Conservation (phyloP, 2,113 vertebrate genomes). For the Anhinga rufa region DNA sequence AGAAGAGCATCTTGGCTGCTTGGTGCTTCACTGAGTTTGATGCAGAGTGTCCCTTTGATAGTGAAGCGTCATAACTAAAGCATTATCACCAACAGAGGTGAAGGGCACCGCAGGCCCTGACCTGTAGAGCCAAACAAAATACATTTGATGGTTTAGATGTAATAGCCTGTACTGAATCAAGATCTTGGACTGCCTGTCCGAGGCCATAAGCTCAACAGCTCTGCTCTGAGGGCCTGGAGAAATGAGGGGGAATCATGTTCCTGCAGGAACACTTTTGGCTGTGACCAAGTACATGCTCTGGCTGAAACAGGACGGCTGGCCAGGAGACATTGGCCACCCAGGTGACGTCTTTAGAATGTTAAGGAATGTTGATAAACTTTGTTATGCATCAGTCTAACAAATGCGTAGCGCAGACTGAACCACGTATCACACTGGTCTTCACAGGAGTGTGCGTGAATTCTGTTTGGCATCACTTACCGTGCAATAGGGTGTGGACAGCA, state of each 20-base stretch:
- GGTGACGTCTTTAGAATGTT: background rate
- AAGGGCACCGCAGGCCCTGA: background rate
- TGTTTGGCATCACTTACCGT: background rate
- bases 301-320: background rate
- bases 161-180: background rate
- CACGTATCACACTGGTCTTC: background rate
- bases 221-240: background rate
- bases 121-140: background rate
- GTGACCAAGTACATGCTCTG: background rate
- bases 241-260: fast-evolving
- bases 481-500: background rate
- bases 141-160: background rate
- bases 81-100: background rate
- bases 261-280: background rate
- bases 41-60: background rate
- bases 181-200: background rate
- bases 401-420: background rate
- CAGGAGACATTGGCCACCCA: background rate
- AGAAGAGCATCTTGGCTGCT: background rate
- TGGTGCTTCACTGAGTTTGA: background rate
- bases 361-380: background rate
- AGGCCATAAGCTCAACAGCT: background rate
- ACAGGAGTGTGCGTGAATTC: background rate
- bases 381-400: background rate
- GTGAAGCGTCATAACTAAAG: background rate